phyloP scores from a whole-genome alignment of 2,888 invertebrate species.

The Falcaria lacertinaria region DNA sequence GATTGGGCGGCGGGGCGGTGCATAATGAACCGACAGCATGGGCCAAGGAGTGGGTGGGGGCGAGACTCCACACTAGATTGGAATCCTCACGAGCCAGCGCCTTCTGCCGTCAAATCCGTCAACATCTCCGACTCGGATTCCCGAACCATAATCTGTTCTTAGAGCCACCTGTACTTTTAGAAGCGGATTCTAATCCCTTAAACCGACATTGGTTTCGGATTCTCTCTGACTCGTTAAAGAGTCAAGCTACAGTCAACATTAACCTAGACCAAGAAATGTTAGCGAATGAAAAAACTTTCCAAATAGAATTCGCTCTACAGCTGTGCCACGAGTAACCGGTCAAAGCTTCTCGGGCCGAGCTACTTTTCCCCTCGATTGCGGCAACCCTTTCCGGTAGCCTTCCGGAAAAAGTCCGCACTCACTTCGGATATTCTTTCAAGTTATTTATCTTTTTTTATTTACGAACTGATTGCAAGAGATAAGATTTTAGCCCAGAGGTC shows the following conservation, averaged over 20 bases:
- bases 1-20: slow-evolving; percentile 74
- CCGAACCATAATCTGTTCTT: slow-evolving; percentile 18
- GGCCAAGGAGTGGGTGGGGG: slow-evolving; percentile 29
- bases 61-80: slow-evolving; percentile 52
- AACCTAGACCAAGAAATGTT: neutral
- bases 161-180: neutral
- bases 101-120: slow-evolving; percentile 53
- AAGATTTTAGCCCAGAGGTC: slow-evolving; percentile 14
- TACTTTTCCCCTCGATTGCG: slow-evolving; percentile 65
- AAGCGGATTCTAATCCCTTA: too few relatives aligned
- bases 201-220: too few relatives aligned
- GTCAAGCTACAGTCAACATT: neutral
- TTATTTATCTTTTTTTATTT: slow-evolving; percentile 28
- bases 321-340: slow-evolving; percentile 46
- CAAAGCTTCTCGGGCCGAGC: slow-evolving; percentile 51
- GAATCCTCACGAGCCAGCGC: slow-evolving; percentile 56
- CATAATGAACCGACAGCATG: slow-evolving; percentile 66
- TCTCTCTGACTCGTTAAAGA: too few relatives aligned
- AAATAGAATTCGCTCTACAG: slow-evolving; percentile 30
- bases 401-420: slow-evolving; percentile 45
- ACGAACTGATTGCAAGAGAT: slow-evolving; percentile 26
- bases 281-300: slow-evolving; percentile 20
- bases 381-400: slow-evolving; percentile 50
- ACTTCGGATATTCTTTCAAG: slow-evolving; percentile 37
- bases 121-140: slow-evolving; percentile 41